Evolutionary conservation across 2,888 invertebrate genomes (phyloP).

Genomic region (Seladonia tumulorum): DNA sequence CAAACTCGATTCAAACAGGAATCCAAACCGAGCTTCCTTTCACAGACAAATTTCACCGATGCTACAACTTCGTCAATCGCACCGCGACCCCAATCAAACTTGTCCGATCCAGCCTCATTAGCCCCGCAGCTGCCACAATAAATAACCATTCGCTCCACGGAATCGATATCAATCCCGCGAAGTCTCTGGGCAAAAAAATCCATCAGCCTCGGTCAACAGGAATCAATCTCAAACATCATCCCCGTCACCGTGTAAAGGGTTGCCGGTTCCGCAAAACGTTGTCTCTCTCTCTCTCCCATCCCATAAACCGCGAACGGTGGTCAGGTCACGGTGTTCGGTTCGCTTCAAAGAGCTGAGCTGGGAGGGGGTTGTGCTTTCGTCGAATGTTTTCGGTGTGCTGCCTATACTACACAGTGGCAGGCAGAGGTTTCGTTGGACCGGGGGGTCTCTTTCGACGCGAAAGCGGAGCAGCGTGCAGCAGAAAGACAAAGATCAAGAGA

Average conservation of each 20-base stretch:
- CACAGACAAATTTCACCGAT: not conserved
- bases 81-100: not conserved
- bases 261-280: not conserved
- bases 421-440: conserved; percentile 7
- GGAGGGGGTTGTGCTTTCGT: conserved; percentile 53
- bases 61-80: not conserved
- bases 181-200: conserved; percentile 3
- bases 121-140: not conserved
- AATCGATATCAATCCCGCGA: not conserved
- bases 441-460: not conserved
- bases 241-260: not conserved
- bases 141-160: not conserved
- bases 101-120: not conserved
- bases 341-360: conserved; percentile 6
- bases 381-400: conserved; percentile 79
- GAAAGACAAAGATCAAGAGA: not conserved
- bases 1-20: not conserved
- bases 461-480: not conserved
- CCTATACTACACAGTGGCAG: conserved; percentile 26
- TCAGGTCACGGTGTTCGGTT: conserved; percentile 1
- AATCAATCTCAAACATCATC: not conserved
- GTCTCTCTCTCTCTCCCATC: not conserved
- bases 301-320: conserved; percentile 5
- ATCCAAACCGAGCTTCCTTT: not conserved
- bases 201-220: conserved; percentile 6